Evolutionary conservation across 2,797 vertebrate genomes (phyloP), one percentile per base, ranked within the genome.

Genomic region (Ctenopoma multispine): DNA sequence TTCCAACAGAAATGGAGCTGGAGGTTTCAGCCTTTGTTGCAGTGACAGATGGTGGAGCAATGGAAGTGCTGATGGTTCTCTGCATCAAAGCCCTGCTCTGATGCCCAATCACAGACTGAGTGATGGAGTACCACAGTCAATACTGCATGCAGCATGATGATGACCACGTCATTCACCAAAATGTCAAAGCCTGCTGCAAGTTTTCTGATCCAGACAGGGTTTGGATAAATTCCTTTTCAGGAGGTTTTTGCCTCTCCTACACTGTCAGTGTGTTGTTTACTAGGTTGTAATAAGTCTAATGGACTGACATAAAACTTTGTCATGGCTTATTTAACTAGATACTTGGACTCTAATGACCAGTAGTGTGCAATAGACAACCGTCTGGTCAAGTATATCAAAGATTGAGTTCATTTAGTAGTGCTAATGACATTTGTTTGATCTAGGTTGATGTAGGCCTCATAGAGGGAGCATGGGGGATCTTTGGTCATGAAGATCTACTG

Each of bases 121-220:
- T 77, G 75, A 86, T 85, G 65, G 75, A 86, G 63, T 48, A 79
- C 80, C 65, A 81, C 63, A 79, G 69, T 79, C 74, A 77, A 69
- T 72, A 77, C 68, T 69, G 55, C 56, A 81, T 79, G 63, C 77
- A 56, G 68, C 74, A 80, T 57, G 77, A 85, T 87, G 72, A 80
- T 78, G 86, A 82, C 79, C 82, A 76, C 63, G 58, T 84, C 84
- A 84, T 84, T 48, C 69, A 69, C 63, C 69, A 63, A 87, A 86
- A 90, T 88, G 82, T 90, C 82, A 85, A 73, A 47, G 63, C 75
- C 84, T 82, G 78, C 72, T 79, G 63, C 74, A 76, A 58, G 75
- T 77, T 86, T 77, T 87, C 56, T 75, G 56, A 67, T 81, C 29
- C 64, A 75, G 50, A 70, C 46, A 12, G 18, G 40, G 47, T 41